Percentiles rank a stretch among this genome's conserved stretches.
Conservation (phyloP, 2,888 invertebrate genomes). For the Drosophila melanosoma region DNA sequence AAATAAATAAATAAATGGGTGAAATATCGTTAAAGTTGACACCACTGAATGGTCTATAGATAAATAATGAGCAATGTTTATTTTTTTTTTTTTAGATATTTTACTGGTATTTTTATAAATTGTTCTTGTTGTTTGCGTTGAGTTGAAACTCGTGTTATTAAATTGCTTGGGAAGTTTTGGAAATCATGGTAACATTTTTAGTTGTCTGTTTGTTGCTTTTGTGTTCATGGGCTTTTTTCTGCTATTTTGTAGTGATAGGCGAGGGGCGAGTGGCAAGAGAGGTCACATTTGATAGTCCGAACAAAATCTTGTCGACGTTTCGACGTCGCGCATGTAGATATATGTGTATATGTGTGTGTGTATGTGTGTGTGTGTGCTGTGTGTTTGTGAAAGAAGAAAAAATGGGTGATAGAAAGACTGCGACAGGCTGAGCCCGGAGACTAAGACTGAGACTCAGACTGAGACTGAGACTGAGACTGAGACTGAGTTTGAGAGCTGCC, state of each 20-base stretch:
- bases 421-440: constrained; percentile 25
- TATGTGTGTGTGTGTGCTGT: constrained; percentile 35
- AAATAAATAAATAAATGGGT: no score
- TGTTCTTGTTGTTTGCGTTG: constrained; percentile 51
- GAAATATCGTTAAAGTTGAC: constrained; percentile 3
- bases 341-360: constrained; percentile 23
- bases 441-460: constrained; percentile 31
- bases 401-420: constrained; percentile 67
- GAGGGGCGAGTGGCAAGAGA: constrained; percentile 61
- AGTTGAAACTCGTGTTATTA: constrained; percentile 76
- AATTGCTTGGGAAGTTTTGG: constrained; percentile 66
- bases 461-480: constrained; percentile 24
- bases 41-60: not conserved
- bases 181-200: constrained; percentile 59
- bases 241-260: constrained; percentile 47
- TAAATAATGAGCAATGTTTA: constrained; percentile 16
- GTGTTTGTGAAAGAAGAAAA: constrained; percentile 41
- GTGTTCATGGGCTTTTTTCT: constrained; percentile 45
- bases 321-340: constrained; percentile 23
- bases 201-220: constrained; percentile 30
- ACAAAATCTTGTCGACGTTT: constrained; percentile 74
- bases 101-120: constrained; percentile 42
- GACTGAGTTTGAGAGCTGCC: constrained; percentile 44
- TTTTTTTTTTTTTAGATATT: constrained; percentile 12
- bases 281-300: constrained; percentile 78